A percentile compares a stretch with the other conserved stretches of the same genome.
These are phyloP conservation scores for Hermaeophaga mercurialis DNA, from an alignment of 2,888 invertebrate species.

Conservation along the genomic window DNA sequence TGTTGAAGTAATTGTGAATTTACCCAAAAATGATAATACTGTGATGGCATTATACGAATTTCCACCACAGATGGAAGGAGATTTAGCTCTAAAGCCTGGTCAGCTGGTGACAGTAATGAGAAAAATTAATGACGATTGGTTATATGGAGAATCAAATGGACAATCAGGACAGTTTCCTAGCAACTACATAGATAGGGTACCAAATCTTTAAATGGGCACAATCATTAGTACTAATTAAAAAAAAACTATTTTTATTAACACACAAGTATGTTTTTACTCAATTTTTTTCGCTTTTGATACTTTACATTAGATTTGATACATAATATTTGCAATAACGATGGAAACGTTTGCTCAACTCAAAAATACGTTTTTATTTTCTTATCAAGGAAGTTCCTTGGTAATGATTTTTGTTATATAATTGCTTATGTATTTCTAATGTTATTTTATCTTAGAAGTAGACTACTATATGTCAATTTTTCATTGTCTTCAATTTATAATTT, in stretches of 20 bases:
- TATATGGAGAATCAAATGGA: slow-evolving; percentile 72
- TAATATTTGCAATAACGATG: too few relatives aligned
- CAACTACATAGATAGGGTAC: slow-evolving; percentile 65
- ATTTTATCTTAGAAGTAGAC: too few relatives aligned
- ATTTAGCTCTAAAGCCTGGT: slow-evolving; percentile 49
- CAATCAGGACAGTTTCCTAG: slow-evolving; percentile 78
- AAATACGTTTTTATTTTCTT: too few relatives aligned
- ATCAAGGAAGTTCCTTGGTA: too few relatives aligned
- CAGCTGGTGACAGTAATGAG: slow-evolving; percentile 67
- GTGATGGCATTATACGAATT: slow-evolving; percentile 77
- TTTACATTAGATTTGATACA: not conserved
- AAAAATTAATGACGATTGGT: slow-evolving; percentile 78
- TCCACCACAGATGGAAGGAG: slow-evolving; percentile 59
- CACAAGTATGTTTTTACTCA: not conserved
- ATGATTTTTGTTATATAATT: too few relatives aligned
- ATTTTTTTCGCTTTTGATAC: not conserved
- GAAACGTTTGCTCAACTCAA: too few relatives aligned
- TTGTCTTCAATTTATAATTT: too few relatives aligned
- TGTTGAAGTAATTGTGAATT: slow-evolving; percentile 75
- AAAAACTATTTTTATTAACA: not conserved
- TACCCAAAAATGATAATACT: slow-evolving; percentile 59
- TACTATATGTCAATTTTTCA: too few relatives aligned
- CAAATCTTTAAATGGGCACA: slow-evolving; percentile 28
- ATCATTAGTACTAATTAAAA: not conserved
- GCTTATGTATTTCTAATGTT: too few relatives aligned